Evolutionary conservation across 2,888 invertebrate genomes (phyloP).

Genomic region (Salpingus planirostris): DNA sequence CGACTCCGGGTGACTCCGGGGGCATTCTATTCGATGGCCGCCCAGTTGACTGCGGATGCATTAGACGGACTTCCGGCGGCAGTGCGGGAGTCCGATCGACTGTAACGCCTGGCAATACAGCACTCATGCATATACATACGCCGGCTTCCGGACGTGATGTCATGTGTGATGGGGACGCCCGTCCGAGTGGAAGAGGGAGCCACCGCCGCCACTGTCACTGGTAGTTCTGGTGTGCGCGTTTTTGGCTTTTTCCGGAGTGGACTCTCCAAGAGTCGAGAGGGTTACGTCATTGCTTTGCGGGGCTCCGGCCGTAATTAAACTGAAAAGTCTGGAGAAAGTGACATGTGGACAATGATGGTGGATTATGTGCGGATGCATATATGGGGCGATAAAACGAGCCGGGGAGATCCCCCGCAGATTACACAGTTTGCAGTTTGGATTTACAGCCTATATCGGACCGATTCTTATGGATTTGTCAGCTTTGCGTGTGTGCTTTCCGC

Average conservation of each 20-base stretch:
- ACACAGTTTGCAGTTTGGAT: conserved; percentile 40
- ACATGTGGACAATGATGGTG: conserved; percentile 31
- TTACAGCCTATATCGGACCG: conserved; percentile 34
- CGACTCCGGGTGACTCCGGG: no score
- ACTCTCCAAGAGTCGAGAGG: no score
- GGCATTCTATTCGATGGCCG: no score
- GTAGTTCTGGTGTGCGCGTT: neutral
- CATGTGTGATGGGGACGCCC: conserved; percentile 37
- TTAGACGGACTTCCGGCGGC: conserved; percentile 52
- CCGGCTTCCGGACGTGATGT: conserved; percentile 35
- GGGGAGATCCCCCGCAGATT: conserved; percentile 34
- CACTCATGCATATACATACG: conserved; percentile 42
- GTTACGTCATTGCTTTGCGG: conserved; percentile 1
- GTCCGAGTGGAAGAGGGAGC: conserved; percentile 35
- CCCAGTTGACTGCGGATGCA: conserved; percentile 45
- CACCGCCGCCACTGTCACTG: no score
- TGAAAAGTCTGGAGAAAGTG: conserved; percentile 18
- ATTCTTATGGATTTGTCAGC: conserved; percentile 39
- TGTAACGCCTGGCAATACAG: conserved; percentile 37
- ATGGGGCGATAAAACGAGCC: conserved; percentile 20
- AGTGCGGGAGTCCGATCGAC: conserved; percentile 39
- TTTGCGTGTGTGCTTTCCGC: conserved; percentile 33
- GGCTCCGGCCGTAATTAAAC: conserved; percentile 14
- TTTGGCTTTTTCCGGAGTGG: neutral
- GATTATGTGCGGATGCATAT: conserved; percentile 23